phyloP scores from a whole-genome alignment of 2,797 vertebrate genomes.

The Cryptoblepharus egeriae region DNA sequence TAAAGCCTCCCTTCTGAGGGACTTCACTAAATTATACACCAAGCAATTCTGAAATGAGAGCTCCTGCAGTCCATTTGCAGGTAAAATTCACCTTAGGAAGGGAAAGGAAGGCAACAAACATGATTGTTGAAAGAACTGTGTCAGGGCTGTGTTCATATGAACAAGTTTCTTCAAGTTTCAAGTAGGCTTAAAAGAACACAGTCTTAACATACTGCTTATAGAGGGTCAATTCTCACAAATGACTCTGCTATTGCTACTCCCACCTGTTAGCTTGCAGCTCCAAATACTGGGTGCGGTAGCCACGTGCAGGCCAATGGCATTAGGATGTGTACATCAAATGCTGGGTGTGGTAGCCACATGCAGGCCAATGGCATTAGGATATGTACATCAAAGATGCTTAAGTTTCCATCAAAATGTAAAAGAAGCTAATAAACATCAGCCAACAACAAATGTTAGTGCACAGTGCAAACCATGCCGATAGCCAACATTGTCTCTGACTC shows the following conservation, averaged over 20 bases:
- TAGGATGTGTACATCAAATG: neutral
- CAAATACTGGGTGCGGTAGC: neutral
- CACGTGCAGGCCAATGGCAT: neutral
- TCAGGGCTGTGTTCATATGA: neutral
- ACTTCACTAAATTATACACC: neutral
- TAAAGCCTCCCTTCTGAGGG: neutral
- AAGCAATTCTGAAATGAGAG: neutral
- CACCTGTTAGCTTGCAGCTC: neutral
- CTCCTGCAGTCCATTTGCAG: neutral
- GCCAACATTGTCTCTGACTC: neutral
- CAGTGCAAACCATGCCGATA: neutral
- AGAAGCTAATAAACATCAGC: neutral
- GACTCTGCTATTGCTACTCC: neutral
- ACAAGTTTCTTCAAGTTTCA: neutral
- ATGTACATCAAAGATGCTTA: neutral
- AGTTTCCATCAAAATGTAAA: neutral
- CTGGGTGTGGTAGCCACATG: too few relatives aligned
- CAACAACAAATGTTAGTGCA: neutral
- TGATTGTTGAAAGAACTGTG: neutral
- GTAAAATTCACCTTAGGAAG: neutral
- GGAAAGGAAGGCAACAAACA: too few relatives aligned
- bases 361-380: neutral
- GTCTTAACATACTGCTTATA: too few relatives aligned
- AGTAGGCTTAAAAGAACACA: neutral
- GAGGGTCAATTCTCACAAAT: neutral